A percentile compares a stretch with the other conserved stretches of the same genome.
phyloP scores from a whole-genome alignment of 2,888 invertebrate genomes.

The Neoascia interrupta region DNA sequence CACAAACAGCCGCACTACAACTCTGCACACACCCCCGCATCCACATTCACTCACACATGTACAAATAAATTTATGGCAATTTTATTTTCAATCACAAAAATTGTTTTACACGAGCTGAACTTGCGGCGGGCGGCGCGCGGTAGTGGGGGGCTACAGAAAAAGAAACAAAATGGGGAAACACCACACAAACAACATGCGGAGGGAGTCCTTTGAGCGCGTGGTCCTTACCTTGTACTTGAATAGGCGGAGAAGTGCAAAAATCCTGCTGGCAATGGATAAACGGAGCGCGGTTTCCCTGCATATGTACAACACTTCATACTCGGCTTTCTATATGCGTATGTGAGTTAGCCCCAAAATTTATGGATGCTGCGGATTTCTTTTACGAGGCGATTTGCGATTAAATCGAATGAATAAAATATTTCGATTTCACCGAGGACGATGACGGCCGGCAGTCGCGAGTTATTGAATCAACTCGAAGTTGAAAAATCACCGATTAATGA shows the following conservation, averaged over 20 bases:
- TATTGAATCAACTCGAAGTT: constrained; percentile 27
- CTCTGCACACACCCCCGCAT: constrained; percentile 13
- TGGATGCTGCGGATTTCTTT: constrained; percentile 54
- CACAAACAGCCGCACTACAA: not conserved
- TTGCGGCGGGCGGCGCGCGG: too few relatives aligned
- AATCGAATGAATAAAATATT: constrained; percentile 61
- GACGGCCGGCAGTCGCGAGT: not conserved
- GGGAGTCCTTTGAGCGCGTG: not conserved
- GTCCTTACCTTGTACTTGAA: constrained; percentile 47
- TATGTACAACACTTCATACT: not conserved
- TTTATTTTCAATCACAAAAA: constrained; percentile 68
- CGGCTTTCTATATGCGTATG: constrained; percentile 40
- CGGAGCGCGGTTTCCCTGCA: not conserved
- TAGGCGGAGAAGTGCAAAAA: constrained; percentile 36
- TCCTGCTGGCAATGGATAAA: not conserved
- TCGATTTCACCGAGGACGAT: constrained; percentile 17
- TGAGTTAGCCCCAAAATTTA: constrained; percentile 62
- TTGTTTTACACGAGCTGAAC: constrained; percentile 56
- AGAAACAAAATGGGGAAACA: constrained; percentile 2
- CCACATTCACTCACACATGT: not conserved
- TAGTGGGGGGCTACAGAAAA: not conserved
- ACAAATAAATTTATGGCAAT: constrained; percentile 65
- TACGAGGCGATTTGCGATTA: constrained; percentile 57
- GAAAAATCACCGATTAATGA: constrained; percentile 47
- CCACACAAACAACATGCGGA: constrained; percentile 21